phyloP scores from a whole-genome alignment of 2,113 vertebrate genomes.

The Eretmochelys imbricata region DNA sequence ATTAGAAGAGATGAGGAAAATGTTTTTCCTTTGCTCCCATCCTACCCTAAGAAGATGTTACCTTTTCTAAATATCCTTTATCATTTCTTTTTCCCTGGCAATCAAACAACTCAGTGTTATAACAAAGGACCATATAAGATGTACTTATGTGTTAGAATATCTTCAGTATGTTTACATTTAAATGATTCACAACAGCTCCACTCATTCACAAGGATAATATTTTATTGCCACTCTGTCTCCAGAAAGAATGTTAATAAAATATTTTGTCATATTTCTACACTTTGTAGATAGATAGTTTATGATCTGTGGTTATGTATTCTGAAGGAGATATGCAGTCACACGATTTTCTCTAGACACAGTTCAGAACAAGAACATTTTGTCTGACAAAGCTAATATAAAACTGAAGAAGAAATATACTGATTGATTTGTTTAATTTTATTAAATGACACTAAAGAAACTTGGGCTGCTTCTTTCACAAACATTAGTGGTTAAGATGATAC shows the following conservation, averaged over 20 bases:
- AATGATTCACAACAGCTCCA: constrained; percentile 63
- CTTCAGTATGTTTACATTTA: constrained; percentile 55
- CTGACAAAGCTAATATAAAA: constrained; percentile 58
- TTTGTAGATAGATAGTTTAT: constrained; percentile 48
- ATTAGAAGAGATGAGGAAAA: constrained; percentile 32
- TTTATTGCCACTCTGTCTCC: constrained; percentile 54
- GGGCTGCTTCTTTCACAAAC: constrained; percentile 24
- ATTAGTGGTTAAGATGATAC: constrained; percentile 51
- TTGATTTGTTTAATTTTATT: constrained; percentile 82
- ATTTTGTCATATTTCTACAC: constrained; percentile 47
- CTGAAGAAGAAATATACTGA: constrained; percentile 72
- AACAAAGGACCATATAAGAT: constrained; percentile 46
- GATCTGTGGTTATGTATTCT: constrained; percentile 27
- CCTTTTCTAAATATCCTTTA: constrained; percentile 61
- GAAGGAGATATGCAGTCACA: constrained; percentile 31
- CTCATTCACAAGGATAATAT: constrained; percentile 48
- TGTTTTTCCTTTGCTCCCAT: not conserved
- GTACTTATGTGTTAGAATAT: constrained; percentile 42
- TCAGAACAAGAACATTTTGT: constrained; percentile 39
- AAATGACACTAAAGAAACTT: constrained; percentile 66
- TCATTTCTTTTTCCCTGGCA: constrained; percentile 55
- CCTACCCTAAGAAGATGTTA: constrained; percentile 47
- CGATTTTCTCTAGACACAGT: constrained; percentile 6
- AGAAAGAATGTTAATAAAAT: constrained; percentile 64
- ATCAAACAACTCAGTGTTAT: constrained; percentile 35